Conservation (phyloP, 2,797 vertebrate species). For the Gallirallus australis region DNA sequence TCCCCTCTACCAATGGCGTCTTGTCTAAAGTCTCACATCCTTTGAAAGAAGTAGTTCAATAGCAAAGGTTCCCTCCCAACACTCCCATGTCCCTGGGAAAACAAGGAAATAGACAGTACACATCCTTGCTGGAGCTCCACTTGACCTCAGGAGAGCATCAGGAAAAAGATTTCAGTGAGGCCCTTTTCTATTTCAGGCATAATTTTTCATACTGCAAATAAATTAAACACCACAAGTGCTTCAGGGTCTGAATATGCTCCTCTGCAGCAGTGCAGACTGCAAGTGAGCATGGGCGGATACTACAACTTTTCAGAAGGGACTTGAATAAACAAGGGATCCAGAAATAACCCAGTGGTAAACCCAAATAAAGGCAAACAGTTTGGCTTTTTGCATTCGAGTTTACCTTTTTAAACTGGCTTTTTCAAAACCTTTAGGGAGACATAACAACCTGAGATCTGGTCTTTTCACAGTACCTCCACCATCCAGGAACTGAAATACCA, state of each 20-base stretch:
- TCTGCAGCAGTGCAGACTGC: background rate
- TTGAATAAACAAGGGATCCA: constrained; percentile 5
- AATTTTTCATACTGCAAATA: background rate
- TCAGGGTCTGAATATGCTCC: background rate
- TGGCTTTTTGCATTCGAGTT: background rate
- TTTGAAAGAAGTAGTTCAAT: background rate
- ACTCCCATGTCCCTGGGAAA: background rate
- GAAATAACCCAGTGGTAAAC: constrained; percentile 21
- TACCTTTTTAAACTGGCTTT: background rate
- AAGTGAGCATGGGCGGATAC: background rate
- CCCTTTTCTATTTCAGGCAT: background rate
- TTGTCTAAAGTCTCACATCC: background rate
- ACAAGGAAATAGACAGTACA: background rate
- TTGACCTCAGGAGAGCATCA: background rate
- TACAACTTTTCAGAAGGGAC: background rate
- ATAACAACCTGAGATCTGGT: background rate
- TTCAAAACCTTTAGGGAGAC: background rate
- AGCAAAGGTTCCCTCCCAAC: background rate
- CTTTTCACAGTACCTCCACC: background rate
- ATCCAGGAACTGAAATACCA: background rate
- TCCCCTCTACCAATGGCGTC: background rate
- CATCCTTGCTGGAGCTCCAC: background rate
- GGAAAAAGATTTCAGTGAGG: background rate
- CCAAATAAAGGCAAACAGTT: constrained; percentile 14
- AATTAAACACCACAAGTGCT: background rate